Evolutionary conservation across 2,888 invertebrate genomes (phyloP), one percentile per base, ranked within the genome.

Genomic region (Drosophila melanosoma): DNA sequence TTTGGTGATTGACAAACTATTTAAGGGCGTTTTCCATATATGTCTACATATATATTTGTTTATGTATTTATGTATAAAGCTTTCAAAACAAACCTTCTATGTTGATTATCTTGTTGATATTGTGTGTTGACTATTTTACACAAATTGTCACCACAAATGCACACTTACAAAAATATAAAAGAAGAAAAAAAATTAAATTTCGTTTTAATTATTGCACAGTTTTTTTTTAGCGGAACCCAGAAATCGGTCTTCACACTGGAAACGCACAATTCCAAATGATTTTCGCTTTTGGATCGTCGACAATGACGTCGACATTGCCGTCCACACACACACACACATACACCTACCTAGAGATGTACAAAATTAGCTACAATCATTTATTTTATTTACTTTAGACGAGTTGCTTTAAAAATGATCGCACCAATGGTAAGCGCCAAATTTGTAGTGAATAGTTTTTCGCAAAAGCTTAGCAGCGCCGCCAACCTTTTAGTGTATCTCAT

Each of bases 191-290:
- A 49, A 23, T 17, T 17, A 11, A 1, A 7, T 6, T 17, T 67
- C 49, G 48, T 15, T 53, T 54, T 26, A 35, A 53, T 38, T 49
- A 29, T 65, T 29, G 63, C 64, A 52, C 58, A n/a, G 57, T 67
- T 35, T 35, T 15, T 10, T 23, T 53, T 45, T 49, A 33, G 69
- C 74, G 63, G 26, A 76, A 74, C 69, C 75, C 61, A 82, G 66
- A 83, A 76, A 82, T 90, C 90, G 91, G 91, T 92, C 93, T 91
- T 91, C 92, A 77, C 93, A 90, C 93, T 92, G 93, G 91, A 92
- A 92, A 91, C 82, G 92, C 89, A 89, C 89, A 91, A 91, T 81
- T 71, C 79, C 57, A 73, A 85, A 73, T 85, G 89, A 73, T 59
- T 62, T 78, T 77, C 63, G 58, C 65, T 59, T 20, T 69, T 71